These are phyloP conservation scores for Adoxophyes honmai DNA, from an alignment of 1,140 invertebrate genomes.

Conservation along the genomic window DNA sequence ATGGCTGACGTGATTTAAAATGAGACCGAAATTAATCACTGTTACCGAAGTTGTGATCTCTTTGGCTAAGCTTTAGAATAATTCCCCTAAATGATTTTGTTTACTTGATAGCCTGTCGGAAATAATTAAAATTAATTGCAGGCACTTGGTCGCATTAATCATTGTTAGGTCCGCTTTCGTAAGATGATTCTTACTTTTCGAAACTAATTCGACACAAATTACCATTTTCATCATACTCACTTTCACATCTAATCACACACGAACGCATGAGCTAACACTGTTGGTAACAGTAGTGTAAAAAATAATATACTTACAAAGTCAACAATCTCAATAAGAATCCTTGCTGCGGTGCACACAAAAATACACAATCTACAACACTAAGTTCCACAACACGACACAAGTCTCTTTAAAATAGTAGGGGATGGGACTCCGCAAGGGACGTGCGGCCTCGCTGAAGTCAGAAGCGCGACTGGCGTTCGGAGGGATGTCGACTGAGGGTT, in stretches of 20 bases:
- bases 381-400: slow-evolving; percentile 13
- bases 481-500: neutral
- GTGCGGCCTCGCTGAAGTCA: neutral
- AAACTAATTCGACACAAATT: too few relatives aligned
- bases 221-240: too few relatives aligned
- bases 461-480: neutral
- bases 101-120: slow-evolving; percentile 3
- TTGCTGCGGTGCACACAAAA: neutral
- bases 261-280: too few relatives aligned
- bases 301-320: neutral
- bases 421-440: neutral
- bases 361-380: slow-evolving; percentile 2
- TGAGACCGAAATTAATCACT: neutral
- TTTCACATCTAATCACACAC: too few relatives aligned
- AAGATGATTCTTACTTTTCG: too few relatives aligned
- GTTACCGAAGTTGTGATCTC: neutral
- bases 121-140: neutral
- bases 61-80: neutral
- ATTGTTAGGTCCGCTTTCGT: too few relatives aligned
- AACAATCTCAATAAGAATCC: neutral
- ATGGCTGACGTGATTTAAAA: neutral
- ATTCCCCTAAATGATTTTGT: neutral
- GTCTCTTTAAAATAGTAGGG: neutral
- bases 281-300: too few relatives aligned
- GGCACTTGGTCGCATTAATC: neutral